Evolutionary conservation across 92 coral and sea anemone genomes (phyloP).

Genomic region (Metridium senile): DNA sequence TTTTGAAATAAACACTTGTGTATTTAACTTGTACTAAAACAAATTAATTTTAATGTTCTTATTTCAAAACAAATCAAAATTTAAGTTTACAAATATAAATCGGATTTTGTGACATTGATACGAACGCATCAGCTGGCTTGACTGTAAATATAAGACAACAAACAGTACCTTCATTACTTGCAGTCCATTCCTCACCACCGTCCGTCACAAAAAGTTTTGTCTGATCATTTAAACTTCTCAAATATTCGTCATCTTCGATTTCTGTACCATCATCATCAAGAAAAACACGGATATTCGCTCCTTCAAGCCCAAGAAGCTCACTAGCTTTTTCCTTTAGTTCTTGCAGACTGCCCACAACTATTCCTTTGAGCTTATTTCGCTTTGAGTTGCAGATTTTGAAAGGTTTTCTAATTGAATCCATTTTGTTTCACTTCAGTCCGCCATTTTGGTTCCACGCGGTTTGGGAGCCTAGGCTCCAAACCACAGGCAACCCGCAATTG

Average conservation of each 20-base stretch:
- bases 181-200: constrained; percentile 70
- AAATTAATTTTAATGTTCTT: too few species aligned
- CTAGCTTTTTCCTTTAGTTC: constrained; percentile 71
- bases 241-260: constrained; percentile 87
- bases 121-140: too few species aligned
- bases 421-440: constrained; percentile 5
- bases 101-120: too few species aligned
- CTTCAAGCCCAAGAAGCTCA: constrained; percentile 36
- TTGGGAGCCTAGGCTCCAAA: constrained; percentile 3
- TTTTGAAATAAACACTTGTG: too few species aligned
- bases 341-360: constrained; percentile 61
- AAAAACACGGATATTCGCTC: constrained; percentile 69
- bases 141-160: too few species aligned
- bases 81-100: too few species aligned
- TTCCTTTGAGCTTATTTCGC: constrained; percentile 67
- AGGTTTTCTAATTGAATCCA: constrained; percentile 45
- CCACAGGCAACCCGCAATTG: constrained; percentile 7
- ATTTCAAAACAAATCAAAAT: too few species aligned
- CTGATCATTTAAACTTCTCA: constrained; percentile 71
- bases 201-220: constrained; percentile 73
- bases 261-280: constrained; percentile 92
- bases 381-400: constrained; percentile 75
- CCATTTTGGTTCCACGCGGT: constrained; percentile 40
- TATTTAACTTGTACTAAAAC: too few species aligned
- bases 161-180: constrained; percentile 52